These are phyloP conservation scores for Pangasius larnaudii DNA, from an alignment of 2,797 vertebrate genomes.

Conservation along the genomic window DNA sequence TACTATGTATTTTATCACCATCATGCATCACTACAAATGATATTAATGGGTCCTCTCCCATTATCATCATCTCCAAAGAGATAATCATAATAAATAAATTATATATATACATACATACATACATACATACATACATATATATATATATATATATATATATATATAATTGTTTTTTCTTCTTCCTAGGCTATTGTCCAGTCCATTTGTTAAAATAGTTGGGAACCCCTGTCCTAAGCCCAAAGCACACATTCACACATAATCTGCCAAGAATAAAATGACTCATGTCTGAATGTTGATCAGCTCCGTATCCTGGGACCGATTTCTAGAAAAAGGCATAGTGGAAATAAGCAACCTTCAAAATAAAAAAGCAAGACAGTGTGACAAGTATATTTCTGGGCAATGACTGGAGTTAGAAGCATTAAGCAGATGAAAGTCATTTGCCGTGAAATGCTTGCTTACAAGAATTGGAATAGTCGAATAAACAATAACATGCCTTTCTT, in stretches of 20 bases:
- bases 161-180: too few species aligned
- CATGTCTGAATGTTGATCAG: not conserved
- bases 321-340: slow-evolving; percentile 8
- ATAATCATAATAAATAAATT: not conserved
- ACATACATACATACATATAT: too few species aligned
- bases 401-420: not conserved
- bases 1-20: not conserved
- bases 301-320: not conserved
- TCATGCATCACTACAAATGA: not conserved
- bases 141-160: too few species aligned
- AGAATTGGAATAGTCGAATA: not conserved
- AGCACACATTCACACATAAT: not conserved
- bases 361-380: not conserved
- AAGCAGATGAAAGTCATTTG: not conserved
- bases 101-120: too few species aligned
- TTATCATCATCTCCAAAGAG: not conserved
- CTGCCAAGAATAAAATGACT: not conserved
- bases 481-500: not conserved
- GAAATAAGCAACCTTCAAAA: not conserved
- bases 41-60: not conserved
- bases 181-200: not conserved
- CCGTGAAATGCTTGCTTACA: not conserved
- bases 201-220: not conserved
- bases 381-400: not conserved
- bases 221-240: not conserved